Conservation (phyloP, 2,113 vertebrate genomes). For the Albula glossodonta region DNA sequence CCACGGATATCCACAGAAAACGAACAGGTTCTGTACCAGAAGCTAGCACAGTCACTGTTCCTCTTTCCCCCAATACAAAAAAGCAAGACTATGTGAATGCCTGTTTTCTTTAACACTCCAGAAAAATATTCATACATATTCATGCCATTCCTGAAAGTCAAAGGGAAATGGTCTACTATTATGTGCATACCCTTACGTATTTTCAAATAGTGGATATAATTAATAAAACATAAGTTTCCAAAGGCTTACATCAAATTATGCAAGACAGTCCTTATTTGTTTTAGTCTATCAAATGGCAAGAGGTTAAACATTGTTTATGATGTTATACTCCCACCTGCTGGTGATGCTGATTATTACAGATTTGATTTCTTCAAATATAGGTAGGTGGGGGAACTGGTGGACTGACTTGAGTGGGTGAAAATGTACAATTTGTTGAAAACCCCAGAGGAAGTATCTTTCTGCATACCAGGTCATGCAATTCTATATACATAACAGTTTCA, state of each 20-base stretch:
- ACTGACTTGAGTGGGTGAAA: not conserved
- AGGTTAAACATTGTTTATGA: conserved; percentile 36
- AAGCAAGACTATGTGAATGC: not conserved
- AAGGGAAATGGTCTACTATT: not conserved
- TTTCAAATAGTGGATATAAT: conserved; percentile 21
- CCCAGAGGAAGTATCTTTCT: not conserved
- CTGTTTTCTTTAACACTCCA: not conserved
- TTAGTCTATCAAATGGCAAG: not conserved
- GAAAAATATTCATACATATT: conserved; percentile 35
- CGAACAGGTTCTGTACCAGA: not conserved
- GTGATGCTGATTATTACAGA: conserved; percentile 22
- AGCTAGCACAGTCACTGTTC: not conserved
- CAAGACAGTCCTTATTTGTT: conserved; percentile 24
- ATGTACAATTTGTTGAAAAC: not conserved
- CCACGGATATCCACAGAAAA: not conserved
- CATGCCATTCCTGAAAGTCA: conserved; percentile 27
- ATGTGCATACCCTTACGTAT: not conserved
- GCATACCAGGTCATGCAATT: too few relatives aligned
- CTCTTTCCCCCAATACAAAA: too few relatives aligned
- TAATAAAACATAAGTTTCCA: conserved; percentile 29
- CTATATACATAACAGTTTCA: too few relatives aligned
- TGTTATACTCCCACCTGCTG: conserved; percentile 65
- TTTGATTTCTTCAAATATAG: not conserved
- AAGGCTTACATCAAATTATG: conserved; percentile 39
- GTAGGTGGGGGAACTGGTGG: not conserved